Evolutionary conservation across 53 echinoderm and acorn worm species (phyloP).

Genomic region (Hippasteria phrygiana): DNA sequence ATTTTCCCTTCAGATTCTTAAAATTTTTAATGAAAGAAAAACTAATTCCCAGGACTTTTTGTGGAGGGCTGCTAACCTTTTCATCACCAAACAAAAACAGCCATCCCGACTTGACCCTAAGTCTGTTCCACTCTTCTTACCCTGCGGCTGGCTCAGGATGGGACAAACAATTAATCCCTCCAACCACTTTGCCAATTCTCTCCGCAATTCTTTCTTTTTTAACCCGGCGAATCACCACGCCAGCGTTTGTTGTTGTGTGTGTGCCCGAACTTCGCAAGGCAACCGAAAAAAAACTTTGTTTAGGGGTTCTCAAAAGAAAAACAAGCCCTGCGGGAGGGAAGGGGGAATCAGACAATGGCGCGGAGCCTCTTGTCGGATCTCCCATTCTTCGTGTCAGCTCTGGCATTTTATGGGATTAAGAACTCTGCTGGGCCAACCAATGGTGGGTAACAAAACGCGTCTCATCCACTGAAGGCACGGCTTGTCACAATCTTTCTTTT

Average conservation of each 20-base stretch:
- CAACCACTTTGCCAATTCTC: neutral
- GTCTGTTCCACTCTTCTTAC: neutral
- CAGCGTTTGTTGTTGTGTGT: neutral
- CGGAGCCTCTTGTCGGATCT: slow-evolving; percentile 27
- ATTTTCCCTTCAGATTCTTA: neutral
- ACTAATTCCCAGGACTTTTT: neutral
- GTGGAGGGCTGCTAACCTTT: neutral
- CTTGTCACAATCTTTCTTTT: slow-evolving; percentile 62
- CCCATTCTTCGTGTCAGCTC: slow-evolving; percentile 45
- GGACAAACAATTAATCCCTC: slow-evolving; percentile 36
- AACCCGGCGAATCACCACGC: slow-evolving; percentile 20
- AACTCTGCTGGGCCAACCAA: slow-evolving; percentile 10
- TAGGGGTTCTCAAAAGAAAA: slow-evolving; percentile 26
- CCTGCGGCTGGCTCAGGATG: slow-evolving; percentile 37
- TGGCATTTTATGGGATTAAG: slow-evolving; percentile 61
- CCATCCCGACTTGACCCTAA: neutral
- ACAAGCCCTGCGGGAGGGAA: slow-evolving; percentile 28
- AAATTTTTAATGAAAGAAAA: slow-evolving; percentile 9
- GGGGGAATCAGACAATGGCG: slow-evolving; percentile 11
- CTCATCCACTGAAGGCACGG: slow-evolving; percentile 43
- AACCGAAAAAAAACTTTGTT: slow-evolving; percentile 44
- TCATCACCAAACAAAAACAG: neutral
- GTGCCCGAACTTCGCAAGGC: slow-evolving; percentile 23
- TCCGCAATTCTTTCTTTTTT: neutral
- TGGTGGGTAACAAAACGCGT: slow-evolving; percentile 35